Conservation (phyloP, 2,113 vertebrate species). For the Procavia capensis region DNA sequence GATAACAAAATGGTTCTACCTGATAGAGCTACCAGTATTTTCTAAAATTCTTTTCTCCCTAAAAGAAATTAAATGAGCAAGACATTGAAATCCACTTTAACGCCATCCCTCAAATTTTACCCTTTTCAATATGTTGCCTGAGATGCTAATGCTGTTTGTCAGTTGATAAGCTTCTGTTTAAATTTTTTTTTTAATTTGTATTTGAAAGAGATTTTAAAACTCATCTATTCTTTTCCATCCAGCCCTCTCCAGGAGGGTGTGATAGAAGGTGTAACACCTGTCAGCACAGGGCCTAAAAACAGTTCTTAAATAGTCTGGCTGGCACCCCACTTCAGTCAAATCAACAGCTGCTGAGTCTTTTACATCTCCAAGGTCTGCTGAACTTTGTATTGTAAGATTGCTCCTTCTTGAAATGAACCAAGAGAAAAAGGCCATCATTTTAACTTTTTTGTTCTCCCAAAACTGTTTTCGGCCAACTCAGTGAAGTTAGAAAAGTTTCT, state of each 20-base stretch:
- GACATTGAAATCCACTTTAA: not conserved
- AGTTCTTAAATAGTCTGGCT: slow-evolving; percentile 67
- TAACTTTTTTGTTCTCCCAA: slow-evolving; percentile 2
- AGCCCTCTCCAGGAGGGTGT: not conserved
- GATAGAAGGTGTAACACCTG: not conserved
- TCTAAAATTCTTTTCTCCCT: not conserved
- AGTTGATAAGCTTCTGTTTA: not conserved
- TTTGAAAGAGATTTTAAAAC: slow-evolving; percentile 36
- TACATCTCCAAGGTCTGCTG: slow-evolving; percentile 25
- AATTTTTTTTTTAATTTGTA: not conserved
- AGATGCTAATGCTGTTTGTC: not conserved
- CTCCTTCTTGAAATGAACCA: slow-evolving; percentile 42
- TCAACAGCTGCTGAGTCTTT: slow-evolving; percentile 69
- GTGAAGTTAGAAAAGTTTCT: not conserved
- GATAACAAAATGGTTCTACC: not conserved
- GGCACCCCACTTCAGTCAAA: slow-evolving; percentile 73
- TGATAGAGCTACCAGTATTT: not conserved
- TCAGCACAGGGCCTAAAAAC: slow-evolving; percentile 62
- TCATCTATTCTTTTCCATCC: not conserved
- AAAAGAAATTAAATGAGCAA: not conserved
- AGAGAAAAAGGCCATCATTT: not conserved
- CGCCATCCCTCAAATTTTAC: not conserved
- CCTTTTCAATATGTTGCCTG: not conserved
- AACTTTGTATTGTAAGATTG: slow-evolving; percentile 53
- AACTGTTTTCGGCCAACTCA: not conserved